Percentiles rank a stretch among this genome's conserved stretches.
Conservation (phyloP, 2,888 invertebrate species). For the Creontiades dilutus region DNA sequence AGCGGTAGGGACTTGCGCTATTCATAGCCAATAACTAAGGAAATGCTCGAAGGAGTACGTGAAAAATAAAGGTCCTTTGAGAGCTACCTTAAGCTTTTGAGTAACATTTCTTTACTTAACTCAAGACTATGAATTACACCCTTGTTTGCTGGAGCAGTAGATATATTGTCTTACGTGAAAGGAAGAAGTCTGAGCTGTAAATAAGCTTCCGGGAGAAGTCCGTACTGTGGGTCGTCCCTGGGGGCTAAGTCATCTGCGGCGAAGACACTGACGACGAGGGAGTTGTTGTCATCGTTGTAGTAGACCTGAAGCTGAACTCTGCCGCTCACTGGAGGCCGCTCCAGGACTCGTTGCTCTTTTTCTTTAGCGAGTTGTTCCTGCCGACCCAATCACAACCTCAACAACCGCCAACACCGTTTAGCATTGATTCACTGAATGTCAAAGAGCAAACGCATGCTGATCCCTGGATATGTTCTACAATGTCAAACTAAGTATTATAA, state of each 20-base stretch:
- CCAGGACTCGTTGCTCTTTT: conserved; percentile 78
- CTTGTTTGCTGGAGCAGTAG: too few species aligned
- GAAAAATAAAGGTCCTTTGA: too few species aligned
- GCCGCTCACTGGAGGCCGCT: conserved; percentile 84
- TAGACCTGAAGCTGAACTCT: conserved; percentile 93
- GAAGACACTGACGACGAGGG: conserved; percentile 90
- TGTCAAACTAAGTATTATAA: too few species aligned
- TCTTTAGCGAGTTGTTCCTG: conserved; percentile 88
- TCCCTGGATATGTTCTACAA: background rate
- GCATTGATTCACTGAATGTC: background rate
- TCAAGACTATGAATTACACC: too few species aligned
- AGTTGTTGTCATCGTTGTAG: conserved; percentile 91
- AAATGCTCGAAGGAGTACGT: too few species aligned
- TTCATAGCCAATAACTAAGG: too few species aligned
- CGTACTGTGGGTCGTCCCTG: conserved; percentile 89
- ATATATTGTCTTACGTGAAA: conserved; percentile 84
- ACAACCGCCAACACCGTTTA: background rate
- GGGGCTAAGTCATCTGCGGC: conserved; percentile 91
- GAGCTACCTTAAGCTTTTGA: too few species aligned
- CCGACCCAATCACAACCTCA: background rate
- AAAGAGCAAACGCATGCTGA: background rate
- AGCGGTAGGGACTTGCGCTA: too few species aligned
- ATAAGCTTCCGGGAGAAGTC: conserved; percentile 89
- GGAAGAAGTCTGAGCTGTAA: conserved; percentile 90
- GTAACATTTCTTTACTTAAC: too few species aligned